Evolutionary conservation across 2,888 invertebrate species (phyloP).

Genomic region (Dascillus cervinus): DNA sequence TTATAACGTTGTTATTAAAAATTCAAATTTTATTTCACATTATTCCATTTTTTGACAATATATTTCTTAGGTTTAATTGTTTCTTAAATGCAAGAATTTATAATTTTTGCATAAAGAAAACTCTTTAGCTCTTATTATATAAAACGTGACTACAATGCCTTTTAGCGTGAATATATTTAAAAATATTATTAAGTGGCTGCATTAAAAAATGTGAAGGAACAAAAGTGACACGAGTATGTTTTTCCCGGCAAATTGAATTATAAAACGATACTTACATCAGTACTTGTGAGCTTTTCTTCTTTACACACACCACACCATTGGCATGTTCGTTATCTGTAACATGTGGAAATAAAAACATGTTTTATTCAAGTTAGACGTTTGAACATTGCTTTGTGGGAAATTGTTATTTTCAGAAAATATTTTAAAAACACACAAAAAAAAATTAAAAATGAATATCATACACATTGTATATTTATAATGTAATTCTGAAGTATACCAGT

Average conservation of each 20-base stretch:
- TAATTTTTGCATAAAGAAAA: no score
- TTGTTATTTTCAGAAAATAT: conserved; percentile 50
- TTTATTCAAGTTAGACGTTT: conserved; percentile 45
- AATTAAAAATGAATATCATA: conserved; percentile 41
- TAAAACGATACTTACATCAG: no score
- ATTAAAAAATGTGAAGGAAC: conserved; percentile 36
- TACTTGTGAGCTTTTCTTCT: conserved; percentile 17
- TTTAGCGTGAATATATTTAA: conserved; percentile 44
- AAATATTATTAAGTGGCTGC: conserved; percentile 38
- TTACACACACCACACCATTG: conserved; percentile 37
- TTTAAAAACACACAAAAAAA: conserved; percentile 44
- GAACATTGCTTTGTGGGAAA: conserved; percentile 48
- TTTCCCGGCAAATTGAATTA: no score
- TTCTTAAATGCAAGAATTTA: no score
- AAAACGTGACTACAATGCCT: conserved; percentile 45
- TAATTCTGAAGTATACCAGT: conserved; percentile 50
- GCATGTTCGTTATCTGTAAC: conserved; percentile 44
- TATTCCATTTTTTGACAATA: conserved; percentile 46
- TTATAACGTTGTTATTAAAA: no score
- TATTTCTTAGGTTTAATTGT: conserved; percentile 36
- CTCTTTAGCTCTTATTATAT: conserved; percentile 26
- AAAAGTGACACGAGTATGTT: conserved; percentile 26
- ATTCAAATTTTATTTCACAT: no score
- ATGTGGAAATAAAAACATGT: conserved; percentile 41
- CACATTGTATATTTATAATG: conserved; percentile 51